Percentiles rank a stretch among this genome's conserved stretches.
phyloP scores from a whole-genome alignment of 1,140 invertebrate species.

The Cydia amplana region DNA sequence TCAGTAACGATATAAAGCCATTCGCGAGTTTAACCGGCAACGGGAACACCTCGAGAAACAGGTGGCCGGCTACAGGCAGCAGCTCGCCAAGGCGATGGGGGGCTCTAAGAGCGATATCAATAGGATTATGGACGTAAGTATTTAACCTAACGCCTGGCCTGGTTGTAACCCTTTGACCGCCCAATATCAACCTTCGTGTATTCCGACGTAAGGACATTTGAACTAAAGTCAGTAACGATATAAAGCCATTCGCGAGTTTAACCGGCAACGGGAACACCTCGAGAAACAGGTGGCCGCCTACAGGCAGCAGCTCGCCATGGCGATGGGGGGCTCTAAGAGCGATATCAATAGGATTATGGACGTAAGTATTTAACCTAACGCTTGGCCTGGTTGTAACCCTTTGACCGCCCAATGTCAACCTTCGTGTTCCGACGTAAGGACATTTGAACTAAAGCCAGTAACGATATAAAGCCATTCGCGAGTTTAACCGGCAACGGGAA shows the following conservation, averaged over 20 bases:
- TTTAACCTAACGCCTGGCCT: no score
- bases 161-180: no score
- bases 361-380: slow-evolving; percentile 44
- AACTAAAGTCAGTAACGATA: no score
- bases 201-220: no score
- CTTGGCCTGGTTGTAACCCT: no score
- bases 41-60: slow-evolving; percentile 89
- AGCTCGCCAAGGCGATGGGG: slow-evolving; percentile 63
- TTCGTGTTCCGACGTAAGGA: no score
- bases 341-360: slow-evolving; percentile 77
- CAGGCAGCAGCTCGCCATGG: slow-evolving; percentile 66
- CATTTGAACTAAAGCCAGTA: no score
- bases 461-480: slow-evolving; percentile 88
- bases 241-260: slow-evolving; percentile 89
- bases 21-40: slow-evolving; percentile 89
- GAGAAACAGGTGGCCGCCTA: slow-evolving; percentile 85
- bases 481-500: slow-evolving; percentile 88
- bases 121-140: slow-evolving; percentile 75
- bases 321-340: slow-evolving; percentile 62
- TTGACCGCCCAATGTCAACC: no score
- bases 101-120: slow-evolving; percentile 69
- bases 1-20: no score
- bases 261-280: slow-evolving; percentile 88
- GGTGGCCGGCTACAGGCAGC: slow-evolving; percentile 80
- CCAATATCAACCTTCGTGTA: no score